Conservation (phyloP, 2,888 invertebrate species). For the Sesia bembeciformis region DNA sequence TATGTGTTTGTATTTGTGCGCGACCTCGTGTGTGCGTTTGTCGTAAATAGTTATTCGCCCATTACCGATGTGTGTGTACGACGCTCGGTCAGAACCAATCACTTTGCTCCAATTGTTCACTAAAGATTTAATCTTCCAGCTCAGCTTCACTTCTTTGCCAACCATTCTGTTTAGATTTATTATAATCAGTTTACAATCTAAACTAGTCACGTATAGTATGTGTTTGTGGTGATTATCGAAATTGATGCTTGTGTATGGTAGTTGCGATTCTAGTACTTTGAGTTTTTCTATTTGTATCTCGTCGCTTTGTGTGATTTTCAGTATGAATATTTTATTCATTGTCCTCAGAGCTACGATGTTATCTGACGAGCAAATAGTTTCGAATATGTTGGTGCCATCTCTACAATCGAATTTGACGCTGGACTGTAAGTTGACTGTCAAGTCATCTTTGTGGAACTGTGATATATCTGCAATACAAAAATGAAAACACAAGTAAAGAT, state of each 20-base stretch:
- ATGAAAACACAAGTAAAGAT: not conserved
- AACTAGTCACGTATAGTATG: constrained; percentile 46
- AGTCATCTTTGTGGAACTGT: constrained; percentile 29
- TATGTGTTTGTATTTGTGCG: constrained; percentile 32
- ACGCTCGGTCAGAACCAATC: constrained; percentile 36
- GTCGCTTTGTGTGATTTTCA: constrained; percentile 31
- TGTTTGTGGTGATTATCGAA: constrained; percentile 54
- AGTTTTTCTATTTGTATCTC: constrained; percentile 31
- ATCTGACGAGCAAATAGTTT: constrained; percentile 41
- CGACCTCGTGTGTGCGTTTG: constrained; percentile 38
- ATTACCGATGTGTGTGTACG: constrained; percentile 41
- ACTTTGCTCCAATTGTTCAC: constrained; percentile 57
- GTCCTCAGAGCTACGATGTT: constrained; percentile 50
- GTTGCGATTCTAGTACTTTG: constrained; percentile 38
- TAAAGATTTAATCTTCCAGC: constrained; percentile 23
- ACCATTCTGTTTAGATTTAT: constrained; percentile 53
- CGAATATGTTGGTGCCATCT: constrained; percentile 37
- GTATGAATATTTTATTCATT: constrained; percentile 41
- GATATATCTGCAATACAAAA: constrained; percentile 43
- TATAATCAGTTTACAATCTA: constrained; percentile 43
- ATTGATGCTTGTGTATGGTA: constrained; percentile 50
- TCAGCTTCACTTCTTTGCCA: constrained; percentile 35
- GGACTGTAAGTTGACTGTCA: constrained; percentile 22
- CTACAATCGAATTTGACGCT: constrained; percentile 36
- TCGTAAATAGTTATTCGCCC: constrained; percentile 48